Conservation (phyloP, 2,797 vertebrate species). For the Sebastes itinus region DNA sequence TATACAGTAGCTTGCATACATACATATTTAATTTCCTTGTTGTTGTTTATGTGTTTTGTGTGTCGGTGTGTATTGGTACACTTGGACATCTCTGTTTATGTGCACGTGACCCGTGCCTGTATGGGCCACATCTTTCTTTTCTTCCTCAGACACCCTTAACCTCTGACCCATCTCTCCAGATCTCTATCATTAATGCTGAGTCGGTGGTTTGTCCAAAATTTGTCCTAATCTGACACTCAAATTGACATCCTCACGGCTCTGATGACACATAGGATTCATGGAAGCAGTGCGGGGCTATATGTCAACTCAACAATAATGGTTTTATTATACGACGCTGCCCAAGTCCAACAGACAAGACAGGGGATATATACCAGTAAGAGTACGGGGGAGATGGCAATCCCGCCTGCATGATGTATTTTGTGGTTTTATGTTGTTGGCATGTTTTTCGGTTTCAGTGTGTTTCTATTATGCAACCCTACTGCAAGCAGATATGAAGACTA, state of each 20-base stretch:
- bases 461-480: slow-evolving; percentile 52
- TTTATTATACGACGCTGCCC: slow-evolving; percentile 72
- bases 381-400: slow-evolving; percentile 37
- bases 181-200: slow-evolving; percentile 52
- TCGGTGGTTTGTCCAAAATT: slow-evolving; percentile 49
- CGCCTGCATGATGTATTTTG: slow-evolving; percentile 64
- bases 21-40: too few species aligned
- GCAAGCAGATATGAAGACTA: slow-evolving; percentile 1
- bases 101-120: neutral
- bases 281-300: slow-evolving; percentile 40
- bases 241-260: slow-evolving; percentile 48
- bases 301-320: slow-evolving; percentile 71
- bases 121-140: slow-evolving; percentile 5
- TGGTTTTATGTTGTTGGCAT: slow-evolving; percentile 48
- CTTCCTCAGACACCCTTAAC: slow-evolving; percentile 27
- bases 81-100: neutral
- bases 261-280: slow-evolving; percentile 60
- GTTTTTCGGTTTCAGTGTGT: slow-evolving; percentile 50
- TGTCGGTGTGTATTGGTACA: neutral
- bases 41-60: too few species aligned
- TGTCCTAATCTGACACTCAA: slow-evolving; percentile 57
- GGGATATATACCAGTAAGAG: slow-evolving; percentile 44
- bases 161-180: slow-evolving; percentile 32
- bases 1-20: neutral
- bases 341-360: slow-evolving; percentile 60